Percentiles rank a stretch among this genome's conserved stretches.
phyloP scores from a whole-genome alignment of 2,113 vertebrate genomes.

The Sphyrna mokarran region DNA sequence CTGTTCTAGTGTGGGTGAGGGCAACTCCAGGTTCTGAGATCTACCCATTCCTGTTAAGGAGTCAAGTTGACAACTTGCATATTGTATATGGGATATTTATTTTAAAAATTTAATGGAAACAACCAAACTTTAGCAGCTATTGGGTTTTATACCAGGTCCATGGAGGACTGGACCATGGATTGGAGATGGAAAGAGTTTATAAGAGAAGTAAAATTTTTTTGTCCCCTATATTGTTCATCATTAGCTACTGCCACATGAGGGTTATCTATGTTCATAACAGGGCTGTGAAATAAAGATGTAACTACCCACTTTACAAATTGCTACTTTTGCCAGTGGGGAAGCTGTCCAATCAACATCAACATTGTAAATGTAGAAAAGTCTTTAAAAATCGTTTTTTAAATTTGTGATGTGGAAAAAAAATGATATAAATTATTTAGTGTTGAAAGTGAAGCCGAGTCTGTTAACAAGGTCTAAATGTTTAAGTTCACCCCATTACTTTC shows the following conservation, averaged over 20 bases:
- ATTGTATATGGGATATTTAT: no score
- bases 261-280: no score
- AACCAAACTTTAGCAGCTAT: background rate
- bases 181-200: background rate
- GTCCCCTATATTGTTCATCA: background rate
- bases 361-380: background rate
- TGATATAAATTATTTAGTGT: background rate
- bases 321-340: no score
- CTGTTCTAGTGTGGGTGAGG: no score
- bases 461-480: background rate
- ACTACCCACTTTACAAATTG: no score
- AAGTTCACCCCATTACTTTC: background rate
- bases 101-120: background rate
- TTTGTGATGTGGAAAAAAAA: no score
- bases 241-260: background rate
- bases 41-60: no score
- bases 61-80: no score
- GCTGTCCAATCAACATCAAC: no score
- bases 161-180: background rate
- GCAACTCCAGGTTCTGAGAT: no score
- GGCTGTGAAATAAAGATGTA: no score
- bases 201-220: background rate
- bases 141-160: background rate
- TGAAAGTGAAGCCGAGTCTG: background rate
- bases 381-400: background rate